Conservation (phyloP, 30 jellyfish, hydroid and myxozoan genomes). For the Hydractinia symbiolongicarpus region DNA sequence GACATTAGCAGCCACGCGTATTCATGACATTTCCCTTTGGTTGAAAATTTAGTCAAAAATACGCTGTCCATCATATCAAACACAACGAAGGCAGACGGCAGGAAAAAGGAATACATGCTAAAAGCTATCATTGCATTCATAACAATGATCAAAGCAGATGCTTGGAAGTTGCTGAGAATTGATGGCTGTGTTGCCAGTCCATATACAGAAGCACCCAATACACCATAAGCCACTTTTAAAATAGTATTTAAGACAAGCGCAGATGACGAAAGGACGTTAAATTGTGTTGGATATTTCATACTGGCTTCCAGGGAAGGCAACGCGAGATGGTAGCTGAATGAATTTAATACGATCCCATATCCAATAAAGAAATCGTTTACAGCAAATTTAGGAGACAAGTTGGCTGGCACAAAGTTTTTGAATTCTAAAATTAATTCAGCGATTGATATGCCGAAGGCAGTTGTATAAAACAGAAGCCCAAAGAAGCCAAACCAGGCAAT, state of each 20-base stretch:
- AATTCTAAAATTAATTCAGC: slow-evolving; percentile 16
- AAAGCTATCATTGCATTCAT: slow-evolving; percentile 24
- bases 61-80: slow-evolving; percentile 49
- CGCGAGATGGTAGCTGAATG: slow-evolving; percentile 37
- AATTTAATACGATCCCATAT: slow-evolving; percentile 48
- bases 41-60: slow-evolving; percentile 21
- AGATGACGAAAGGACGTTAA: slow-evolving; percentile 10
- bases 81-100: slow-evolving; percentile 56
- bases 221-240: slow-evolving; percentile 30
- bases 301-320: slow-evolving; percentile 74
- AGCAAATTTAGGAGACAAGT: neutral
- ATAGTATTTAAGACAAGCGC: slow-evolving; percentile 29
- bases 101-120: slow-evolving; percentile 29
- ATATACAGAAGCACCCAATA: slow-evolving; percentile 36
- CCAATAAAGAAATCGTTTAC: slow-evolving; percentile 36
- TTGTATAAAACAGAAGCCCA: slow-evolving; percentile 19
- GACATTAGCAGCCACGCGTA: slow-evolving; percentile 52
- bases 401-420: slow-evolving; percentile 27
- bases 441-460: slow-evolving; percentile 12
- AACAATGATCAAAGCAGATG: slow-evolving; percentile 21
- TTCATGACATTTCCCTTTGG: neutral
- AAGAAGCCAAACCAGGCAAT: slow-evolving; percentile 53
- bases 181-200: slow-evolving; percentile 41
- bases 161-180: slow-evolving; percentile 30
- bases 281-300: slow-evolving; percentile 48